Evolutionary conservation across 2,797 vertebrate species (phyloP).

Genomic region (Gallinago nigripennis): DNA sequence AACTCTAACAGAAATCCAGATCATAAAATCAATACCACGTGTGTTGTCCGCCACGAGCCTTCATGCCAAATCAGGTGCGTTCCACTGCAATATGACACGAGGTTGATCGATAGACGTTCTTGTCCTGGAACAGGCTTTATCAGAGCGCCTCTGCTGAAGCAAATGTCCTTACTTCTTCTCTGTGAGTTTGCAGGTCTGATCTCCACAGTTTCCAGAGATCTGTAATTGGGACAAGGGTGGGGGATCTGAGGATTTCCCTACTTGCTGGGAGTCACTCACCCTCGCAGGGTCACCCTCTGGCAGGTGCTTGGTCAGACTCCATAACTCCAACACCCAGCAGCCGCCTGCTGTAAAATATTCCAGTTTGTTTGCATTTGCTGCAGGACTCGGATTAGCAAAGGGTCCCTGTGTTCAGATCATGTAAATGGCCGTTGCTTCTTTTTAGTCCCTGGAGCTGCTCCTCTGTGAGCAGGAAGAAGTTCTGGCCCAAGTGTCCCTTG

Average conservation of each 20-base stretch:
- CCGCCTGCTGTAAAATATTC: background rate
- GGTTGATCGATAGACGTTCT: fast-evolving
- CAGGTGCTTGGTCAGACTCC: background rate
- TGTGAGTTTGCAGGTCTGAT: background rate
- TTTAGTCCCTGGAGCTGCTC: background rate
- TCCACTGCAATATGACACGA: fast-evolving
- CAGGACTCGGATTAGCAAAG: background rate
- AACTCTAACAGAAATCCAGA: background rate
- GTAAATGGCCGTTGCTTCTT: background rate
- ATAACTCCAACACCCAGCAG: too few species aligned
- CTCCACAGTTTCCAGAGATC: background rate
- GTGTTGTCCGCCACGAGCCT: fast-evolving
- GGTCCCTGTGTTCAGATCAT: too few species aligned
- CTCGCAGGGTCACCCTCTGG: background rate
- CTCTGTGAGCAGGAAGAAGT: fast-evolving
- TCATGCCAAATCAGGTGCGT: fast-evolving
- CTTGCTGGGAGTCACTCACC: background rate
- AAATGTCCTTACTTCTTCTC: fast-evolving
- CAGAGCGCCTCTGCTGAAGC: background rate
- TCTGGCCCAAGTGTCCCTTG: fast-evolving
- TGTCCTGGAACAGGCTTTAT: background rate
- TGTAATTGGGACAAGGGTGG: background rate
- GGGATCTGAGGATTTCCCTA: background rate
- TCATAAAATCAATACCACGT: fast-evolving
- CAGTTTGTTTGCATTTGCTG: background rate